Conservation (phyloP, 2,888 invertebrate genomes). For the Ctena decussata region DNA sequence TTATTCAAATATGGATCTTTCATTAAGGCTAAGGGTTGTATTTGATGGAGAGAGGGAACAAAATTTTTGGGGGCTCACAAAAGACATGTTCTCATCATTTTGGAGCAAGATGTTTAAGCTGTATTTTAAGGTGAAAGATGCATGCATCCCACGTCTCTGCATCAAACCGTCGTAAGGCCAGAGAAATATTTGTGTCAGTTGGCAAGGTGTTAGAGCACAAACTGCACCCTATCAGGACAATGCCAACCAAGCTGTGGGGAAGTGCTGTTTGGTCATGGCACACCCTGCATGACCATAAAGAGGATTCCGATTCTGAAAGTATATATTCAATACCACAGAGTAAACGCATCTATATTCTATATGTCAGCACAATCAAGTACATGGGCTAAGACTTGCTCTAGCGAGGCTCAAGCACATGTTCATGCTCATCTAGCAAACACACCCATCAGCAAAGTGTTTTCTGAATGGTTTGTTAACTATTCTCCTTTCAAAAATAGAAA, state of each 20-base stretch:
- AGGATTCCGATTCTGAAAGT: no score
- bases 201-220: neutral
- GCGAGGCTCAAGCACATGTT: no score
- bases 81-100: neutral
- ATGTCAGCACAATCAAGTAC: no score
- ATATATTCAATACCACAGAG: no score
- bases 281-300: neutral
- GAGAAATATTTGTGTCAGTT: neutral
- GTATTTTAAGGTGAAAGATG: neutral
- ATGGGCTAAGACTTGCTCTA: no score
- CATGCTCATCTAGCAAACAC: no score
- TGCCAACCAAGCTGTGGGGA: neutral
- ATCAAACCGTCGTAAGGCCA: neutral
- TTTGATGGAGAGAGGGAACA: neutral
- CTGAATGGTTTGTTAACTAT: no score
- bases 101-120: neutral
- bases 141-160: neutral
- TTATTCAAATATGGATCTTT: no score
- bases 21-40: neutral
- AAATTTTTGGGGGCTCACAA: neutral
- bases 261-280: neutral
- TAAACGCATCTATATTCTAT: no score
- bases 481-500: no score
- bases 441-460: no score
- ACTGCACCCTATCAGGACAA: neutral